Conservation (phyloP, 2,888 invertebrate species). For the Xanthia icteritia region DNA sequence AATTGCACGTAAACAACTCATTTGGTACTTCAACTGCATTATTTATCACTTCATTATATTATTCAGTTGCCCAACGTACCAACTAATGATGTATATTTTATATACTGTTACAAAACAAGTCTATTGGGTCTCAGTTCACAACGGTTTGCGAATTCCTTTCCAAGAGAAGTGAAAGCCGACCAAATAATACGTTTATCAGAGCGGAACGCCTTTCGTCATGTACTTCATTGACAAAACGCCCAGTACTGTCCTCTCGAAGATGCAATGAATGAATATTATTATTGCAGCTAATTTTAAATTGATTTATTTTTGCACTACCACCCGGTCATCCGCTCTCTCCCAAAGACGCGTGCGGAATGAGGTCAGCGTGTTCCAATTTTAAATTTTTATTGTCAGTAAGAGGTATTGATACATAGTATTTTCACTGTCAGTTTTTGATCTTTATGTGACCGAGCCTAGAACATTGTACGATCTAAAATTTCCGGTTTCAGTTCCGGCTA, state of each 20-base stretch:
- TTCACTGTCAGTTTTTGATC: slow-evolving; percentile 78
- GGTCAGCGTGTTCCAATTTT: slow-evolving; percentile 88
- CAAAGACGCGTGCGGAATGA: slow-evolving; percentile 83
- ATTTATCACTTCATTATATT: slow-evolving; percentile 50
- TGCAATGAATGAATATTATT: slow-evolving; percentile 69
- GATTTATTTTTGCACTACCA: slow-evolving; percentile 81
- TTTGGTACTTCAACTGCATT: slow-evolving; percentile 43
- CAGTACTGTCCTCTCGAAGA: slow-evolving; percentile 52
- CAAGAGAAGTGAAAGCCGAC: slow-evolving; percentile 84
- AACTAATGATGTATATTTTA: slow-evolving; percentile 67
- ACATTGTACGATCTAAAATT: slow-evolving; percentile 58
- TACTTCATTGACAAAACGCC: slow-evolving; percentile 73
- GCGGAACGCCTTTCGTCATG: slow-evolving; percentile 77
- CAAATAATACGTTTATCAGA: slow-evolving; percentile 84
- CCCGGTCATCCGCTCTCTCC: slow-evolving; percentile 78
- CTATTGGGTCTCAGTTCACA: slow-evolving; percentile 64
- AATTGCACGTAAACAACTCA: slow-evolving; percentile 56
- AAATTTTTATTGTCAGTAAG: slow-evolving; percentile 83
- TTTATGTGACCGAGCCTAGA: slow-evolving; percentile 43
- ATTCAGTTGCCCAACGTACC: slow-evolving; percentile 55
- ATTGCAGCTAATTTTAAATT: slow-evolving; percentile 76
- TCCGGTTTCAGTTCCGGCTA: slow-evolving; percentile 73
- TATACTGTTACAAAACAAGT: slow-evolving; percentile 74
- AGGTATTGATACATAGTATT: slow-evolving; percentile 77
- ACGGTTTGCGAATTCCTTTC: slow-evolving; percentile 79